Percentiles rank a stretch among this genome's conserved stretches.
phyloP scores from a whole-genome alignment of 35 echinoderm and acorn worm species.

The Lytechinus pictus region DNA sequence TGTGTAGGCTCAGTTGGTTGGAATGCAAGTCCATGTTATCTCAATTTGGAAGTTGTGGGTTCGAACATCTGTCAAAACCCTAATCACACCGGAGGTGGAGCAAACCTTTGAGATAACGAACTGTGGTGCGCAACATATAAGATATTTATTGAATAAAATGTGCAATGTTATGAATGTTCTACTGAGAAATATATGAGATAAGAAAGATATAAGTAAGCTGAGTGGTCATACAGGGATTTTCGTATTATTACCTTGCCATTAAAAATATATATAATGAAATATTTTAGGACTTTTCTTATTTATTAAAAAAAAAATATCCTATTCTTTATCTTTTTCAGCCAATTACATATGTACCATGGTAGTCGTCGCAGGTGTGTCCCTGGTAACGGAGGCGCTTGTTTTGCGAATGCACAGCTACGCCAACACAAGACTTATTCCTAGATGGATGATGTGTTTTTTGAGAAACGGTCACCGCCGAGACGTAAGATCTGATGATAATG shows the following conservation, averaged over 20 bases:
- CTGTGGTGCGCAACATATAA: too few species aligned
- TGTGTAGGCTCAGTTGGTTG: too few species aligned
- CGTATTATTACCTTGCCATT: too few species aligned
- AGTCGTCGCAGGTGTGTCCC: background rate
- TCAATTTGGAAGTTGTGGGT: too few species aligned
- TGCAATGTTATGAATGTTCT: too few species aligned
- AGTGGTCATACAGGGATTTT: too few species aligned
- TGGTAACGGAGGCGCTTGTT: background rate
- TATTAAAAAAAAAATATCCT: background rate
- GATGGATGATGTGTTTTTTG: background rate
- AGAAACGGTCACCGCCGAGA: background rate
- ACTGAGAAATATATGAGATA: background rate
- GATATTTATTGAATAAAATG: too few species aligned
- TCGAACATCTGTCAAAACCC: too few species aligned
- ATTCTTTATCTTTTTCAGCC: background rate
- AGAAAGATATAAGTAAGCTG: too few species aligned
- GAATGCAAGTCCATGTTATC: too few species aligned
- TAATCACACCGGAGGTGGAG: too few species aligned
- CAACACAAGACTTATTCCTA: background rate
- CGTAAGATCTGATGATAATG: background rate
- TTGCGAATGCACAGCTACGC: background rate
- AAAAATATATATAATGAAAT: background rate
- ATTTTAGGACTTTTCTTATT: background rate
- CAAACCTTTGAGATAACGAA: too few species aligned
- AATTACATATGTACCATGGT: slow-evolving; percentile 24